Percentiles rank a stretch among this genome's conserved stretches.
Evolutionary conservation across 2,888 invertebrate genomes (phyloP).

Genomic region (Bursaphelenchus okinawaensis): DNA sequence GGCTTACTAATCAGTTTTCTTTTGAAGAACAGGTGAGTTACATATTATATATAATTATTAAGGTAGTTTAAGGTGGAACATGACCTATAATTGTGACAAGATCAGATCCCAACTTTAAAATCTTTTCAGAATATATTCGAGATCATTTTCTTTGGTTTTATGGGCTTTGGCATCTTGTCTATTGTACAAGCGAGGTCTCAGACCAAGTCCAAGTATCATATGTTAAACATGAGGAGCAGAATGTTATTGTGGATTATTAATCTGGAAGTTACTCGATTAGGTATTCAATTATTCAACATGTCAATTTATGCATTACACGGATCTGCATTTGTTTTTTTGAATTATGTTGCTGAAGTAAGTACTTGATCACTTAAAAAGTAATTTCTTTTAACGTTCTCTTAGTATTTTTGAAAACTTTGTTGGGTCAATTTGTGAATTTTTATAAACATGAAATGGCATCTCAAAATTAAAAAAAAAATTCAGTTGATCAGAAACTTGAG

Average conservation of each 20-base stretch:
- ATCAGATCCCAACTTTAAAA: too few relatives aligned
- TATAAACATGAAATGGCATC: too few relatives aligned
- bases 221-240: slow-evolving; percentile 6
- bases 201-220: not conserved
- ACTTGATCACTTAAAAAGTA: not conserved
- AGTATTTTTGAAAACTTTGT: too few relatives aligned
- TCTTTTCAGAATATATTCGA: slow-evolving; percentile 70
- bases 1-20: slow-evolving; percentile 87
- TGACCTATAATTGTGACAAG: not conserved
- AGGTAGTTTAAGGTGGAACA: too few relatives aligned
- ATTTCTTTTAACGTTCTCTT: too few relatives aligned
- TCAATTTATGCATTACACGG: slow-evolving; percentile 86
- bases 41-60: too few relatives aligned
- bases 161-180: slow-evolving; percentile 29
- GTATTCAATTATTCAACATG: slow-evolving; percentile 80
- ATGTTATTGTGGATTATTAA: slow-evolving; percentile 31
- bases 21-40: slow-evolving; percentile 72
- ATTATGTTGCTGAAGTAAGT: slow-evolving; percentile 77
- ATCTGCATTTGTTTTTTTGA: slow-evolving; percentile 74
- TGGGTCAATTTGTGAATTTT: too few relatives aligned
- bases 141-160: slow-evolving; percentile 68
- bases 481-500: slow-evolving; percentile 58
- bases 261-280: slow-evolving; percentile 65
- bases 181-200: slow-evolving; percentile 28
- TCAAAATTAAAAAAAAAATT: too few relatives aligned